Evolutionary conservation across 2,797 vertebrate genomes (phyloP), one percentile per base, ranked within the genome.

Genomic region (Ispidina lecontei): DNA sequence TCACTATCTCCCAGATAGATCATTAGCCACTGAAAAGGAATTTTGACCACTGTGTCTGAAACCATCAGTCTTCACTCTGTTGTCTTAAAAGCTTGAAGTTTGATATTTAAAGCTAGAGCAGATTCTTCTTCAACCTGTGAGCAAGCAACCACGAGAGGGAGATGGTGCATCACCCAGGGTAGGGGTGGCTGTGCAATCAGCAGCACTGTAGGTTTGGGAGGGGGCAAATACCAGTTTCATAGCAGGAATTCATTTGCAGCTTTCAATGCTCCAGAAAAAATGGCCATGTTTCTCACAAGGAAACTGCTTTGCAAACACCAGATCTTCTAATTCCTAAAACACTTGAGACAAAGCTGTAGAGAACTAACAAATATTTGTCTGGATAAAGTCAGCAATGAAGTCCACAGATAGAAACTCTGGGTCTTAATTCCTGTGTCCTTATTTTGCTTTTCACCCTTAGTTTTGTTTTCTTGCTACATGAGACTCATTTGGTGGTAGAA

Each of bases 261-360:
- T 37, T 37, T 86, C 63, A 64, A 1, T 37, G 37, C 37, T 37
- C 37, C 37, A 37, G 13, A 37, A 37, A 37, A 37, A 37, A 71
- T 7, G 5, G 1, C 13, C 44, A 21, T 8, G 11, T 14, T 76
- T 64, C 54, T 31, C 20, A 22, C 29, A 47, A n/a, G 29, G 25
- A 88, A 63, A 22, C 19, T 52, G 10, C 44, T 73, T 59, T 41
- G 22, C 25, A 73, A 91, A 47, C 12, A 37, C 28, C 19, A 67
- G 3, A 12, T 88, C 20, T 17, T 26, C 21, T 43, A 60, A 49
- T 69, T 72, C 47, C 67, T 49, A 35, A 81, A 75, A 37, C 3
- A 26, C 28, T 22, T 0, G 0, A 41, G 46, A 29, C 28, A 52
- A 63, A 14, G 19, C 7, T 41, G 13, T 14, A 37, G 44, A 35